Evolutionary conservation across 2,113 vertebrate genomes (phyloP).

Genomic region (Cheirogaleus medius): DNA sequence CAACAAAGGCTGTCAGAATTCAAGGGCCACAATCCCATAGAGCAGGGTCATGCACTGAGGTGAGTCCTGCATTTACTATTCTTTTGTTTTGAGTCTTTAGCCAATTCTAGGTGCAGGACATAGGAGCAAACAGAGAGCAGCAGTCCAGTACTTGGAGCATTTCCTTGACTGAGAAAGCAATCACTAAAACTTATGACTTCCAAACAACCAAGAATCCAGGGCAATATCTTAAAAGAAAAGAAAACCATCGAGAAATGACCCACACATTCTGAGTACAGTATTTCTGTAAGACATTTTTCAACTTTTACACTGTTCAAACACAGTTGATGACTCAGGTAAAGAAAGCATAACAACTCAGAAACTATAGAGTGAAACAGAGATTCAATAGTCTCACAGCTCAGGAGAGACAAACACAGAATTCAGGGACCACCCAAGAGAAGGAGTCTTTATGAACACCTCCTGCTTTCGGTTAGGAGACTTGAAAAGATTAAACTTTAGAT

Average conservation of each 20-base stretch:
- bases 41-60: background rate
- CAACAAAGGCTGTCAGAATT: conserved; percentile 47
- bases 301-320: background rate
- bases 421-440: background rate
- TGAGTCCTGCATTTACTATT: background rate
- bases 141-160: background rate
- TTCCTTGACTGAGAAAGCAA: conserved; percentile 26
- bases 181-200: background rate
- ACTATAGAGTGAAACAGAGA: background rate
- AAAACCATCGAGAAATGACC: conserved; percentile 5
- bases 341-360: background rate
- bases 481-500: background rate
- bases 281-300: background rate
- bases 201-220: background rate
- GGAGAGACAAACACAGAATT: background rate
- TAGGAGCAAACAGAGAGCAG: background rate
- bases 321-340: background rate
- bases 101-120: background rate
- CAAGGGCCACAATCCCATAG: background rate
- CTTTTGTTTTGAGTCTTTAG: background rate
- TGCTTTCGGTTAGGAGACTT: background rate
- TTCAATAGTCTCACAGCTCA: background rate
- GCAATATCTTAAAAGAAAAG: background rate
- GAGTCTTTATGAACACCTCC: background rate
- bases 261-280: background rate